Evolutionary conservation across 2,888 invertebrate species (phyloP), one percentile per base, ranked within the genome.

Genomic region (Phengaris arion): DNA sequence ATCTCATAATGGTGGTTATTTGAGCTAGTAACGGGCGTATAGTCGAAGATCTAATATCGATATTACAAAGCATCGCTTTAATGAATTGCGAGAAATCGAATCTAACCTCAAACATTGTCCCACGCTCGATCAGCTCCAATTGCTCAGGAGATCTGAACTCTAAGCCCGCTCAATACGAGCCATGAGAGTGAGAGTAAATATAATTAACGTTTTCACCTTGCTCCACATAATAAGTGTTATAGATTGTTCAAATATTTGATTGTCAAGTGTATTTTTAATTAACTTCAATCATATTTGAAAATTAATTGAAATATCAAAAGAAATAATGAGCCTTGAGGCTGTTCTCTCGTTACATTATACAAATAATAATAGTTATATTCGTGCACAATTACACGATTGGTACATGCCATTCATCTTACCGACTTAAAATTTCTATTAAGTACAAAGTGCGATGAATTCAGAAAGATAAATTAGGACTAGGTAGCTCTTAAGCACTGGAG

Each of bases 81-180:
- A 86, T 86, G 85, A 87, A 87, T 86, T 81, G 83, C 85, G 82
- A 84, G 85, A 86, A 87, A 82, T 85, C 86, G 85, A 86, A 85
- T 86, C 84, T 87, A 89, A 87, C 89, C 89, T 89, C 85, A 88
- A 88, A 86, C 83, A 81, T 80, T 87, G 87, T 90, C 90, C 89
- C 90, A 91, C 91, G 89, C 87, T 75, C 69, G 51, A n/a, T 51
- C 69, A 10, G 55, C 12, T 12, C 15, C 22, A 35, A 12, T 22
- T 46, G 10, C 45, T 68, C 15, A 2, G 5, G 68, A 15, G 52
- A 69, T 46, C 2, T 74, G 35, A 13, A 54, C 68, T 55, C 68
- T 75, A 45, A 15, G 68, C 52, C 54, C 54, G 54, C 10, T 55
- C 69, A 69, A 55, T 52, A 55, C 68, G 55, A 54, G 54, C 48